These are phyloP conservation scores for Harpegnathos saltator DNA, from an alignment of 1,140 invertebrate genomes.

Conservation along the genomic window DNA sequence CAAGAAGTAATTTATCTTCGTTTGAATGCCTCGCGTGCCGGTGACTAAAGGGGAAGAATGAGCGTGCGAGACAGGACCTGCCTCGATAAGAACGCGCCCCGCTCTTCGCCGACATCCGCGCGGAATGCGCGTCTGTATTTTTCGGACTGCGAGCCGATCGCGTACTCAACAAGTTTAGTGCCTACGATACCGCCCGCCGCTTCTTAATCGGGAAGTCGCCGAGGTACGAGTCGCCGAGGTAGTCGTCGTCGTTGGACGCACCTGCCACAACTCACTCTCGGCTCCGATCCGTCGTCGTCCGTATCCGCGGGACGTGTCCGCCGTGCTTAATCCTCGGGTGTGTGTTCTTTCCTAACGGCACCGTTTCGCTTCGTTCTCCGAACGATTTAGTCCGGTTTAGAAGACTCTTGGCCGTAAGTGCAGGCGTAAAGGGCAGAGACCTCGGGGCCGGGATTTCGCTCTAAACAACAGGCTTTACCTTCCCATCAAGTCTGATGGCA, in stretches of 20 bases:
- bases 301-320: not conserved
- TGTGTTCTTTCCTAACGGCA: not conserved
- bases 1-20: constrained; percentile 76
- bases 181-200: no score
- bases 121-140: not conserved
- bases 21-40: constrained; percentile 63
- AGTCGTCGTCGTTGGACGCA: no score
- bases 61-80: not conserved
- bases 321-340: not conserved
- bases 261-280: not conserved
- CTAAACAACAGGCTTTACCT: constrained; percentile 70
- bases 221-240: no score
- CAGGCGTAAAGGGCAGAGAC: constrained; percentile 27
- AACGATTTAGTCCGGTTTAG: constrained; percentile 22
- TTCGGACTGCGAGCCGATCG: not conserved
- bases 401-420: constrained; percentile 39
- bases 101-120: no score
- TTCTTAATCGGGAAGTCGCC: not conserved
- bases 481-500: constrained; percentile 61
- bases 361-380: constrained; percentile 14
- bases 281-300: not conserved
- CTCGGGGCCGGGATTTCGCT: constrained; percentile 48
- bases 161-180: no score
- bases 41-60: constrained; percentile 47
- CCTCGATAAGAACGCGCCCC: constrained; percentile 27